phyloP scores from a whole-genome alignment of 2,113 vertebrate species.

The Malurus alboscapulatus region DNA sequence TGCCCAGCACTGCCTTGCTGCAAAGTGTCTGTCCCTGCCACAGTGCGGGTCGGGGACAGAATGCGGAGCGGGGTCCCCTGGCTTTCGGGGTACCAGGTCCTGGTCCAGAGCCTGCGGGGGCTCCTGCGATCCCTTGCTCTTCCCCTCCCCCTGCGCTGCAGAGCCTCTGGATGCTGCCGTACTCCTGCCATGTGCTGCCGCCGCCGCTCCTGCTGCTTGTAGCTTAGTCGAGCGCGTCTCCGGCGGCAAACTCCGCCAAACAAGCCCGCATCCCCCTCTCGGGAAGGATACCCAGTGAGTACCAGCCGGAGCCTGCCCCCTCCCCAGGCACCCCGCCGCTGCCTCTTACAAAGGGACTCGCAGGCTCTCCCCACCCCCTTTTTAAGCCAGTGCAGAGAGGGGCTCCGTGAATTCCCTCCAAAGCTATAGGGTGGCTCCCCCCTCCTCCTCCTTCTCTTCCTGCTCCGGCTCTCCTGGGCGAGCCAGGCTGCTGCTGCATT shows the following conservation, averaged over 20 bases:
- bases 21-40: background rate
- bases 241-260: constrained; percentile 69
- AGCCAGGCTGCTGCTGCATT: constrained; percentile 33
- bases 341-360: background rate
- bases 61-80: background rate
- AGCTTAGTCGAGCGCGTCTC: constrained; percentile 71
- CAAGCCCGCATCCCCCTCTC: constrained; percentile 41
- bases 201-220: constrained; percentile 41
- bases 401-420: constrained; percentile 29
- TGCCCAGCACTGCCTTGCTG: background rate
- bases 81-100: background rate
- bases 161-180: constrained; percentile 49
- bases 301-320: constrained; percentile 24
- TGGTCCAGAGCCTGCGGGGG: background rate
- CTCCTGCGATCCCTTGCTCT: background rate
- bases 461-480: background rate
- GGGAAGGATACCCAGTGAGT: constrained; percentile 69
- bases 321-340: background rate
- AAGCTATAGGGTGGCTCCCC: constrained; percentile 33
- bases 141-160: constrained; percentile 36
- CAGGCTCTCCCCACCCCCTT: constrained; percentile 22
- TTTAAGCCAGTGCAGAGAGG: background rate
- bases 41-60: background rate
- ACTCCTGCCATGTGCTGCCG: constrained; percentile 69
- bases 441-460: background rate